Conservation (phyloP, 2,888 invertebrate genomes). For the Athripsodes cinereus region DNA sequence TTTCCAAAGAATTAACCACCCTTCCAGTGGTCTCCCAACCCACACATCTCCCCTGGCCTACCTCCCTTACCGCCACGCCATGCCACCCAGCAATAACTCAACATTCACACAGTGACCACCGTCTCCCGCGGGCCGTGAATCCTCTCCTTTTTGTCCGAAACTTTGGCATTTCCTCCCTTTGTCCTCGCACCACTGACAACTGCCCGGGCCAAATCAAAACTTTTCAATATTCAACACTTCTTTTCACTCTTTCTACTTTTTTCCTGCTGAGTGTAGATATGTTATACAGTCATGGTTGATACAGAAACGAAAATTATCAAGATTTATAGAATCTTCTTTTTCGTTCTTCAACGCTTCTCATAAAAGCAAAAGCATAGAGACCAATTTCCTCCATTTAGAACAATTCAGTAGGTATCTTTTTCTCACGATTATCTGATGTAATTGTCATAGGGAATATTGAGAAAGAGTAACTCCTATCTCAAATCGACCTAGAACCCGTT, state of each 20-base stretch:
- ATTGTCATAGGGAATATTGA: too few species aligned
- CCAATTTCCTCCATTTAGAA: background rate
- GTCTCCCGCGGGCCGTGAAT: slow-evolving; percentile 24
- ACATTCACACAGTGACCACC: slow-evolving; percentile 27
- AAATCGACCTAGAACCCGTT: too few species aligned
- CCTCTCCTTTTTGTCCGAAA: slow-evolving; percentile 27
- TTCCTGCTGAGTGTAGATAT: too few species aligned
- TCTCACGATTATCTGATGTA: too few species aligned
- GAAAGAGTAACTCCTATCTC: too few species aligned
- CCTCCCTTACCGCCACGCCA: background rate
- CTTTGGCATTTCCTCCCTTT: slow-evolving; percentile 26
- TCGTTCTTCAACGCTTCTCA: background rate
- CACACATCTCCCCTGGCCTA: background rate
- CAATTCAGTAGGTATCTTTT: background rate
- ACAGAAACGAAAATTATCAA: background rate
- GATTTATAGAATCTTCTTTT: background rate
- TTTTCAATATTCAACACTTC: slow-evolving; percentile 27
- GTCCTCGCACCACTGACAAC: slow-evolving; percentile 11
- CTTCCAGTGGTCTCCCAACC: background rate
- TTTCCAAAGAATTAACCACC: slow-evolving; percentile 8
- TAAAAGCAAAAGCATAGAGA: too few species aligned
- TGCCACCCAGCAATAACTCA: slow-evolving; percentile 23
- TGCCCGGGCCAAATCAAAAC: slow-evolving; percentile 24
- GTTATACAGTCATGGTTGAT: too few species aligned
- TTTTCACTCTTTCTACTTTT: slow-evolving; percentile 5